These are phyloP conservation scores for Chloropsis cyanopogon DNA, from an alignment of 2,113 vertebrate species.

Conservation along the genomic window DNA sequence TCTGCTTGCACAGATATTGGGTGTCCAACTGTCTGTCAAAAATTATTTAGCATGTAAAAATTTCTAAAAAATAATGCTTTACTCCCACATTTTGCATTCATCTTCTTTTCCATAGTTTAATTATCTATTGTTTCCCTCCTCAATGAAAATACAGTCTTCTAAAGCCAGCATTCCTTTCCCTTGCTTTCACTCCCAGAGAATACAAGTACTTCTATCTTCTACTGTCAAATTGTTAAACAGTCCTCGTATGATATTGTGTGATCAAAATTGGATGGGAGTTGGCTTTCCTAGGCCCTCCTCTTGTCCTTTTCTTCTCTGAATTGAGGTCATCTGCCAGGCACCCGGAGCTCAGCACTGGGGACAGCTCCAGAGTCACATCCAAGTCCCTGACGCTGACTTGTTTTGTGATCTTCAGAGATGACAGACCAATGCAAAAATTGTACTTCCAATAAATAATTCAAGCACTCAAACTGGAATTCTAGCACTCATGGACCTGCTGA, in stretches of 20 bases:
- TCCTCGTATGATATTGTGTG: neutral
- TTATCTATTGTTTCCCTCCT: neutral
- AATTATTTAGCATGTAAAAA: neutral
- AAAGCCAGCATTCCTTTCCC: neutral
- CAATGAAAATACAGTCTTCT: neutral
- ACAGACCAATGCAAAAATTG: neutral
- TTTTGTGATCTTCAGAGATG: neutral
- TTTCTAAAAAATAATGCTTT: neutral
- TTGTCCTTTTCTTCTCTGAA: neutral
- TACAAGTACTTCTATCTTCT: neutral
- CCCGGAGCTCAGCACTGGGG: neutral
- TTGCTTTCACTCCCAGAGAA: neutral
- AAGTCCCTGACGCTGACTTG: neutral
- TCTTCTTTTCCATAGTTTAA: neutral
- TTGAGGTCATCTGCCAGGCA: neutral
- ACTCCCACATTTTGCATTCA: neutral
- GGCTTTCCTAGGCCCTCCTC: neutral
- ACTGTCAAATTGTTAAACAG: neutral
- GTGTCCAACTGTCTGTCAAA: neutral
- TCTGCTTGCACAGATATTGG: neutral
- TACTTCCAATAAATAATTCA: neutral
- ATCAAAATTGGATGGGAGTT: neutral
- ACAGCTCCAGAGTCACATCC: neutral
- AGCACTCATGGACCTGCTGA: neutral
- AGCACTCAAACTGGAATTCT: neutral